Conservation (phyloP, 2,113 vertebrate species). For the Pipra filicauda region DNA sequence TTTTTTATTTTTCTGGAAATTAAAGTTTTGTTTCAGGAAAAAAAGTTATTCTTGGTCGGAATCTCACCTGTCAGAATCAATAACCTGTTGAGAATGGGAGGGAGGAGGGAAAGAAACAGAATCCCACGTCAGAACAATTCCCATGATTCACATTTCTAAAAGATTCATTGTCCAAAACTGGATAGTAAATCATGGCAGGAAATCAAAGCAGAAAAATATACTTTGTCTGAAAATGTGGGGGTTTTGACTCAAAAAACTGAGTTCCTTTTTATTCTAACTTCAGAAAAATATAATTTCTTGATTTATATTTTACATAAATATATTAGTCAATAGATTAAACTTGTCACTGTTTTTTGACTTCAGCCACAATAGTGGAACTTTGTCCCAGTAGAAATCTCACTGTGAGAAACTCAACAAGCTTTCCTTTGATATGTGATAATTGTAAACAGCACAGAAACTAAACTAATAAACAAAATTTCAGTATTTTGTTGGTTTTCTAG, state of each 20-base stretch:
- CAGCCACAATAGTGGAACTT: background rate
- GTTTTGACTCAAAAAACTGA: background rate
- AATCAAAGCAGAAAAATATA: background rate
- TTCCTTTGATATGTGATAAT: background rate
- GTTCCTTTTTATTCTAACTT: background rate
- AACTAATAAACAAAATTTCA: background rate
- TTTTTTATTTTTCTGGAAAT: background rate
- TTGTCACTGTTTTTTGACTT: fast-evolving
- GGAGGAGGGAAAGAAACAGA: background rate
- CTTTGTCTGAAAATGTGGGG: background rate
- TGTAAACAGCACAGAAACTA: too few species aligned
- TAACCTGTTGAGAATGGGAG: background rate
- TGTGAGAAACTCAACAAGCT: fast-evolving
- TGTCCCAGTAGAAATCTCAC: background rate
- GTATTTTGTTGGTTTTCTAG: too few species aligned
- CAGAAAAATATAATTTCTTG: fast-evolving
- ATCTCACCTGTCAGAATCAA: background rate
- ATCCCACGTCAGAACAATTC: background rate
- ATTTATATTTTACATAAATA: background rate
- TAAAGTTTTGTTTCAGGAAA: background rate
- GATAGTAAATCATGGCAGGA: background rate
- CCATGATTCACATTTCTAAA: background rate
- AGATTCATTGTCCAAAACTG: background rate
- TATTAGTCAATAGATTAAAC: background rate
- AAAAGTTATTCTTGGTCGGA: background rate